phyloP scores from a whole-genome alignment of 2,113 vertebrate species.

The Hepsetus odoe region DNA sequence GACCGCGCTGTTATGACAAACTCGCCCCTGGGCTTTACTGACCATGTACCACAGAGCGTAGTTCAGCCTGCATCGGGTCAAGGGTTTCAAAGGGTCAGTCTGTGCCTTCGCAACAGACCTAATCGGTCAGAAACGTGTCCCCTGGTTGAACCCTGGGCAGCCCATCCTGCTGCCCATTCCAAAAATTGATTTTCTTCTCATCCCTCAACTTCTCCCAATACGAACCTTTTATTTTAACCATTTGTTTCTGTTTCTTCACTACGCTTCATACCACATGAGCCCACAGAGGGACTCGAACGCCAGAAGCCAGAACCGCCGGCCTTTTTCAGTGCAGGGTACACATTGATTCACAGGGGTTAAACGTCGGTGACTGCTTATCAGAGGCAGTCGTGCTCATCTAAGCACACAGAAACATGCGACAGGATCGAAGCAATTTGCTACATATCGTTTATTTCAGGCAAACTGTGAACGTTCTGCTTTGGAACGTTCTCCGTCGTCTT shows the following conservation, averaged over 20 bases:
- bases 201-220: slow-evolving; percentile 46
- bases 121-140: slow-evolving; percentile 94
- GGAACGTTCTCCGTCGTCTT: slow-evolving; percentile 31
- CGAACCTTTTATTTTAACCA: slow-evolving; percentile 55
- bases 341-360: slow-evolving; percentile 72
- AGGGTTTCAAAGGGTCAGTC: slow-evolving; percentile 88
- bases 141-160: slow-evolving; percentile 89
- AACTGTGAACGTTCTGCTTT: slow-evolving; percentile 66
- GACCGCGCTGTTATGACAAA: slow-evolving; percentile 75
- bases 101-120: slow-evolving; percentile 85
- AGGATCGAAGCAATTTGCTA: slow-evolving; percentile 50
- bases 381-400: slow-evolving; percentile 61
- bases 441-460: slow-evolving; percentile 65
- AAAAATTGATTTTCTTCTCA: slow-evolving; percentile 66
- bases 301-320: slow-evolving; percentile 51
- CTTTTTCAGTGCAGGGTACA: slow-evolving; percentile 50
- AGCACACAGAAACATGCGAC: slow-evolving; percentile 56
- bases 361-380: slow-evolving; percentile 61
- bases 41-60: slow-evolving; percentile 77
- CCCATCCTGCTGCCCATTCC: slow-evolving; percentile 59
- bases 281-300: slow-evolving; percentile 50
- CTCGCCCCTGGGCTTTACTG: slow-evolving; percentile 70
- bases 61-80: slow-evolving; percentile 87
- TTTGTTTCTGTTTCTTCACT: slow-evolving; percentile 59
- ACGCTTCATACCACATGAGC: slow-evolving; percentile 49